Evolutionary conservation across 1,140 invertebrate genomes (phyloP).

Genomic region (Hylyphantes graminicola): DNA sequence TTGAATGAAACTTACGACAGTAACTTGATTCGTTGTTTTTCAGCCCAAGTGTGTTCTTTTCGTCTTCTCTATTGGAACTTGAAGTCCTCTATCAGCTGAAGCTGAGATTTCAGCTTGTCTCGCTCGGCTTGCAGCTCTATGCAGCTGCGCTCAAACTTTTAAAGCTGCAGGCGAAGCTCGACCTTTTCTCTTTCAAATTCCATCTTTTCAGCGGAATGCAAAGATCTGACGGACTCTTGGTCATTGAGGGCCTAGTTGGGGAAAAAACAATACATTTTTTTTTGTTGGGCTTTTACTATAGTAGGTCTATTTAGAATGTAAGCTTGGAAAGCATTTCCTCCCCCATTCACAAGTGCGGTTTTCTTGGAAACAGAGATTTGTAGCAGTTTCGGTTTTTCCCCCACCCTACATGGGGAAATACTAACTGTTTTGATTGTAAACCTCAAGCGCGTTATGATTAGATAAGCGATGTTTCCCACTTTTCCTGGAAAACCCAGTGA

Average conservation of each 20-base stretch:
- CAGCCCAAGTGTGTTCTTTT: conserved; percentile 22
- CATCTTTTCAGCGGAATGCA: conserved; percentile 6
- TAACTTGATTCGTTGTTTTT: conserved; percentile 43
- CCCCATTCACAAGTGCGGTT: no score
- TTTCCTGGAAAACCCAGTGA: no score
- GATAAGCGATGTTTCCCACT: no score
- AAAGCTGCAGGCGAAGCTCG: conserved; percentile 12
- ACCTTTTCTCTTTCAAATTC: conserved; percentile 18
- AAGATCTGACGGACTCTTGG: background rate
- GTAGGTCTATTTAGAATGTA: no score
- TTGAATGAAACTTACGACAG: conserved; percentile 15
- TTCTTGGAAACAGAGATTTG: no score
- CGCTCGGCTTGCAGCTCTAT: conserved; percentile 9
- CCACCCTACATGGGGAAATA: no score
- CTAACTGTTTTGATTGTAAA: no score
- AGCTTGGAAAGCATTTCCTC: no score
- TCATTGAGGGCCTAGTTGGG: background rate
- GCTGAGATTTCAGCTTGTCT: background rate
- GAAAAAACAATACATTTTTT: background rate
- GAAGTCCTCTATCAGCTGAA: conserved; percentile 16
- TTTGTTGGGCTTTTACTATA: background rate
- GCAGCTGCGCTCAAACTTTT: background rate
- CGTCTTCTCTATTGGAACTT: conserved; percentile 14
- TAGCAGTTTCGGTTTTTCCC: no score
- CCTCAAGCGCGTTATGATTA: no score